Conservation (phyloP, 2,797 vertebrate species). For the Pelodytes ibericus region DNA sequence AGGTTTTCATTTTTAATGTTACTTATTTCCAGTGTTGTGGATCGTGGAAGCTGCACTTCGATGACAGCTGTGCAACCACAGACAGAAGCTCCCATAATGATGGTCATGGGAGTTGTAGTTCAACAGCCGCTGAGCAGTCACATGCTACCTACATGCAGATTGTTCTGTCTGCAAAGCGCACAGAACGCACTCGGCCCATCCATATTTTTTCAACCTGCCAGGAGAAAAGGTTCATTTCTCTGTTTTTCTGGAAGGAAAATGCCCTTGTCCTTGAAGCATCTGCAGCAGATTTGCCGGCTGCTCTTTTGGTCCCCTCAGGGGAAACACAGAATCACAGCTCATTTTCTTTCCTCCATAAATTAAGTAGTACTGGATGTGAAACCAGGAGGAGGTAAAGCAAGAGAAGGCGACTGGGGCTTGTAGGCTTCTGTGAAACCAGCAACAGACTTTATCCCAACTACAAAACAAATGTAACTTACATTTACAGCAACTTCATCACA, state of each 20-base stretch:
- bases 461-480: neutral
- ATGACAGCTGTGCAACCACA: too few relatives aligned
- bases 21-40: too few relatives aligned
- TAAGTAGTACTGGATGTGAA: conserved; percentile 38
- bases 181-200: conserved; percentile 7
- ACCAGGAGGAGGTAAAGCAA: conserved; percentile 18
- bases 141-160: conserved; percentile 12
- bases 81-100: too few relatives aligned
- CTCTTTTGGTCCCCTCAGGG: conserved; percentile 41
- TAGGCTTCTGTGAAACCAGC: conserved; percentile 28
- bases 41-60: too few relatives aligned
- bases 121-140: too few relatives aligned
- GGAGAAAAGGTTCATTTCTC: conserved; percentile 19
- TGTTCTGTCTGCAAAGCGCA: conserved; percentile 2
- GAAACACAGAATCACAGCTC: conserved; percentile 53
- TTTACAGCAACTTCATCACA: too few relatives aligned
- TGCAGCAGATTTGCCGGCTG: conserved; percentile 52
- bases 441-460: neutral
- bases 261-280: conserved; percentile 55
- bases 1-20: too few relatives aligned
- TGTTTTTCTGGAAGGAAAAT: conserved; percentile 40
- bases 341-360: conserved; percentile 53
- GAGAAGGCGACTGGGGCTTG: conserved; percentile 4
- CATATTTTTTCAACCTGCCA: conserved; percentile 32
- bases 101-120: neutral